phyloP scores from a whole-genome alignment of 2,797 vertebrate genomes.

The Botia almorhae region DNA sequence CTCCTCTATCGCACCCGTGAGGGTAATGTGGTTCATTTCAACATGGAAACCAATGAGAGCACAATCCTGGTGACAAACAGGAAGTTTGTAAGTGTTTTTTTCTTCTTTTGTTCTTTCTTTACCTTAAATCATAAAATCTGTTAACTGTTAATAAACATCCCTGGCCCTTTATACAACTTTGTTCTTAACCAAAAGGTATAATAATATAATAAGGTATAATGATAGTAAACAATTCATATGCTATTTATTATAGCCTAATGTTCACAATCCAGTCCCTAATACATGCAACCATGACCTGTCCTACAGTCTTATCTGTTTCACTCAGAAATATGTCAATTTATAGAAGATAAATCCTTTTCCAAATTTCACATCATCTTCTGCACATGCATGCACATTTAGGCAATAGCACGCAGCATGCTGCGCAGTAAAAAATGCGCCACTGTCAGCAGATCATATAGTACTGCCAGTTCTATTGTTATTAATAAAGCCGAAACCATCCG shows the following conservation, averaged over 20 bases:
- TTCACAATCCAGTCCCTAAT: neutral
- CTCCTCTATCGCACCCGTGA: constrained; percentile 89
- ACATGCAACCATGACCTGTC: neutral
- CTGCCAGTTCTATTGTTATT: constrained; percentile 51
- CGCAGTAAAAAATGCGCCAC: constrained; percentile 55
- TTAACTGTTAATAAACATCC: neutral
- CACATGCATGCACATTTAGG: neutral
- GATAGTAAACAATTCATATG: neutral
- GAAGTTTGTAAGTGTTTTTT: constrained; percentile 89
- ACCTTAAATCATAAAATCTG: neutral
- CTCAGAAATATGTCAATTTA: neutral
- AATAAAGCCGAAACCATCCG: constrained; percentile 59
- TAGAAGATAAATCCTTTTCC: neutral
- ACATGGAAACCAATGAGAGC: constrained; percentile 84
- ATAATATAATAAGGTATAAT: neutral
- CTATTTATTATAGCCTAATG: neutral
- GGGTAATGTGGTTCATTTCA: constrained; percentile 87
- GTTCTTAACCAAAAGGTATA: too few species aligned
- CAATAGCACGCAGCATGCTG: neutral
- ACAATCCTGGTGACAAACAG: constrained; percentile 91
- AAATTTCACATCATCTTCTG: neutral
- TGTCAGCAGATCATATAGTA: constrained; percentile 62
- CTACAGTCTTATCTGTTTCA: neutral
- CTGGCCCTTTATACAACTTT: neutral
- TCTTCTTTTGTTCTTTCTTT: neutral